Conservation (phyloP, 2,113 vertebrate species). For the Callithrix jacchus region DNA sequence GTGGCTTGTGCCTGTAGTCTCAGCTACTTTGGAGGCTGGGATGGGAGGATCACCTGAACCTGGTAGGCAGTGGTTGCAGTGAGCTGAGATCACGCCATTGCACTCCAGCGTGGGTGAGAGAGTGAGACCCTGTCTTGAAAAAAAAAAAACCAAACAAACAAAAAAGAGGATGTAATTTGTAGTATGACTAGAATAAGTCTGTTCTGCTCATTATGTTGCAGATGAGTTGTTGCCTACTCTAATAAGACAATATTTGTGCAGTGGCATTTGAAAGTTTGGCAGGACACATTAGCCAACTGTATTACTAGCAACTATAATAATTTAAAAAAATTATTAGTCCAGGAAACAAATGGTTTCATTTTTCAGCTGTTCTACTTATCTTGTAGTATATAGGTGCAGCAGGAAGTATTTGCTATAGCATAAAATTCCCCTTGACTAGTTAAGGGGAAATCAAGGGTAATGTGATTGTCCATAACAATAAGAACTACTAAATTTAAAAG, state of each 20-base stretch:
- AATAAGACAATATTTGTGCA: not conserved
- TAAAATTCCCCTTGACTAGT: slow-evolving; percentile 17
- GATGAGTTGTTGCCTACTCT: not conserved
- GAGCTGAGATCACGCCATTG: not conserved
- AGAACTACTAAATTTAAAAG: slow-evolving; percentile 15
- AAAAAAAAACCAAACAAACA: not conserved
- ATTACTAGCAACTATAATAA: slow-evolving; percentile 21
- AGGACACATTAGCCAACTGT: not conserved
- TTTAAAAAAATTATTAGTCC: not conserved
- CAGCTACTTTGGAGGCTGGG: not conserved
- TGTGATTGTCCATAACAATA: not conserved
- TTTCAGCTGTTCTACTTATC: not conserved
- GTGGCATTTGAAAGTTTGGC: slow-evolving; percentile 29
- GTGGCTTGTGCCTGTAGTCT: not conserved
- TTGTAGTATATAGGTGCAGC: not conserved
- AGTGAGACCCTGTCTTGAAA: not conserved
- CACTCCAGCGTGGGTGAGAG: not conserved
- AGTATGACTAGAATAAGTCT: not conserved
- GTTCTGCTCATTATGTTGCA: not conserved
- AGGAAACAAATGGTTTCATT: not conserved
- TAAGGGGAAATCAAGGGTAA: slow-evolving; percentile 20
- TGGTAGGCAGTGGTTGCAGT: not conserved
- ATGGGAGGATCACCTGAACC: not conserved
- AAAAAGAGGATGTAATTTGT: not conserved
- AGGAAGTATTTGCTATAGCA: not conserved